Evolutionary conservation across 2,888 invertebrate species (phyloP).

Genomic region (Galerucella nymphaeae): DNA sequence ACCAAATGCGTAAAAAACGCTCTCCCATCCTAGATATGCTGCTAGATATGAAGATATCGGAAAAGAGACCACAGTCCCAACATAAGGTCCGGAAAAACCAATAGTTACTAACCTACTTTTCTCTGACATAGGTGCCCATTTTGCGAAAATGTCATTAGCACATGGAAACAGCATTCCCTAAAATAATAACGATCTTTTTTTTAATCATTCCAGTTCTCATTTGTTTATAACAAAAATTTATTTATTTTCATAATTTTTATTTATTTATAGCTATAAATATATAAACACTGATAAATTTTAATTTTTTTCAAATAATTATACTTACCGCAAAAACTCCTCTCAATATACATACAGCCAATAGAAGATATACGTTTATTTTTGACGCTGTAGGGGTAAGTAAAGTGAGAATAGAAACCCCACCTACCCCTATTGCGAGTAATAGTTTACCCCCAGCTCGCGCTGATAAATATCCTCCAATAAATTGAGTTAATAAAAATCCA

Average conservation of each 20-base stretch:
- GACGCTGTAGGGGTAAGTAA: conserved; percentile 82
- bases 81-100: conserved; percentile 86
- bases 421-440: conserved; percentile 82
- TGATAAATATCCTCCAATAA: conserved; percentile 86
- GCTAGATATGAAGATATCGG: conserved; percentile 80
- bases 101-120: conserved; percentile 82
- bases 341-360: conserved; percentile 74
- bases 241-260: too few species aligned
- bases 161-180: conserved; percentile 82
- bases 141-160: conserved; percentile 84
- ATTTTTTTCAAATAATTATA: neutral
- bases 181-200: conserved; percentile 16
- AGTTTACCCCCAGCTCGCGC: conserved; percentile 87
- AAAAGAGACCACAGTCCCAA: conserved; percentile 86
- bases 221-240: too few species aligned
- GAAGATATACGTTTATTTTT: conserved; percentile 76
- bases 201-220: too few species aligned
- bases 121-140: conserved; percentile 86
- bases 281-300: too few species aligned
- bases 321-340: conserved; percentile 58
- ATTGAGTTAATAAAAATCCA: conserved; percentile 86
- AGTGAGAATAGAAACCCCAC: conserved; percentile 81
- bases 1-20: conserved; percentile 80
- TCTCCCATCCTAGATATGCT: conserved; percentile 80
- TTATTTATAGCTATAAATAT: too few species aligned